Evolutionary conservation across 2,113 vertebrate genomes (phyloP).

Genomic region (Eolophus roseicapilla): DNA sequence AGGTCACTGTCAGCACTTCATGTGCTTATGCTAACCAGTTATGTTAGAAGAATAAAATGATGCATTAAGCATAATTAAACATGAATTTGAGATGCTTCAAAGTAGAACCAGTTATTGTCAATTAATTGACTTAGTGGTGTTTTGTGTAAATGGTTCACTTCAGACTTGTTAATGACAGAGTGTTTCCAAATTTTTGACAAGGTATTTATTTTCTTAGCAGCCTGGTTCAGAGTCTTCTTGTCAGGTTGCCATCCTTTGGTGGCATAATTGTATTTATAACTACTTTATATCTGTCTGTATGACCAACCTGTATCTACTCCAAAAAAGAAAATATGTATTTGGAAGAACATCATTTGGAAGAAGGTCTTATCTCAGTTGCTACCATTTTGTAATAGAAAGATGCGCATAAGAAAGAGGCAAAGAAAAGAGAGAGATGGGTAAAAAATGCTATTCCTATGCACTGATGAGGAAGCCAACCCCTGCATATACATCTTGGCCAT

Average conservation of each 20-base stretch:
- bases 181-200: background rate
- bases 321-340: accelerated
- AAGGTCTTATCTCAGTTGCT: background rate
- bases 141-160: slow-evolving; percentile 16
- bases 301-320: background rate
- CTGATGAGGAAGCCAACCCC: background rate
- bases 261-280: background rate
- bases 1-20: slow-evolving; percentile 21
- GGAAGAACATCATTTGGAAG: background rate
- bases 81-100: slow-evolving; percentile 6
- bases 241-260: background rate
- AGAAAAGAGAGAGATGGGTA: background rate
- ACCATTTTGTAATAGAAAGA: background rate
- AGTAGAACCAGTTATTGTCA: slow-evolving; percentile 3
- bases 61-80: slow-evolving; percentile 47
- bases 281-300: background rate
- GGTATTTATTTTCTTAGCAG: background rate
- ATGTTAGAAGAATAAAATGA: slow-evolving; percentile 32
- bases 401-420: background rate
- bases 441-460: accelerated
- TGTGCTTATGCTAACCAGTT: slow-evolving; percentile 41
- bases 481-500: background rate
- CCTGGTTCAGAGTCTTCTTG: background rate
- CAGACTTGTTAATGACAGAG: background rate
- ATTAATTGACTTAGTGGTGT: background rate